Base-by-base conservation (phyloP, 2,888 invertebrate species). In the Melanophora roralis region DNA sequence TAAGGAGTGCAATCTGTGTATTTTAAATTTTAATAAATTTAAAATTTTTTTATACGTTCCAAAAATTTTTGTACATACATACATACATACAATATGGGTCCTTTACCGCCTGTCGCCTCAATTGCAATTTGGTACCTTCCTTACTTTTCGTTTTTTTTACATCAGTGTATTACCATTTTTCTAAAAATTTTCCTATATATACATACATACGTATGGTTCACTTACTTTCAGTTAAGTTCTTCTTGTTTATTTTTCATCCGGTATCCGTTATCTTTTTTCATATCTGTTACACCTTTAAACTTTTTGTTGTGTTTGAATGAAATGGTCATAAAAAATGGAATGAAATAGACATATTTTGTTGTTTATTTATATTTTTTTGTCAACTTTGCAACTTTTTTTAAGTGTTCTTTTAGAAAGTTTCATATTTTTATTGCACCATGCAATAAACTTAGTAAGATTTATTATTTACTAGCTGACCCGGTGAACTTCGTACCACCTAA, bases 261-360 rank as follows among this genome's bases (percentile, higher is more conserved):
- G 64, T 71, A 34, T 77, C 69, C 64, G 76, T 77, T 77, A 71
- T 69, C 76, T 71, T 59, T 65, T 76, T 40, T 64, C 40, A 57
- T 49, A 69, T 55, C 32, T 69, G 62, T 55, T 72, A 72, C 69
- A 74, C 59, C 65, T 74, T 74, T 74, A 49, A 51, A 47, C 7
- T 60, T 74, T 59, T 47, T 40, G 19, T 53, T 49, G 21, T 64
- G 34, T 49, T 65, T 55, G 45, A 40, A 64, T 71, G 76, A 71
- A 77, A 77, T 77, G 71, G 55, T 71, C 69, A 65, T 65, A 77
- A 65, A 49, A 65, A 77, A 71, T 71, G 69, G 69, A 65, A 71
- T 71, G 69, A 43, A 49, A 64, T 77, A 77, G 76, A 55, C 62
- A 64, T 9, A 72, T 62, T 62, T 62, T 40, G 60, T 71, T 60